Evolutionary conservation across 1,140 invertebrate genomes (phyloP), one percentile per base, ranked within the genome.

Genomic region (Diplogasteroides magnus): DNA sequence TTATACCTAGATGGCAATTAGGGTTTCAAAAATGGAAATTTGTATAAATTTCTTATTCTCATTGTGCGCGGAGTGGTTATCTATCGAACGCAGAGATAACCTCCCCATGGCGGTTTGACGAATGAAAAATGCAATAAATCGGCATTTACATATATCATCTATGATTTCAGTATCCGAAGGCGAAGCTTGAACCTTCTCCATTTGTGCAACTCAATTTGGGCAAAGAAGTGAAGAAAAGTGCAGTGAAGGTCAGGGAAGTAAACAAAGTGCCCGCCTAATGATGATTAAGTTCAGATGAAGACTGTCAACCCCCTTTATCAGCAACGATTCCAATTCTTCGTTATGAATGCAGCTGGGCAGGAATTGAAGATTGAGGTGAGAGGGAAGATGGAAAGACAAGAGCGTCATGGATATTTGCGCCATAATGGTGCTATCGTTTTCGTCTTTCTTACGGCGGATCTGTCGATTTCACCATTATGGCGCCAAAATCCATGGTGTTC

Each of bases 171-270:
- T 75, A 75, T 28, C 73, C 74, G 0, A 75, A 75, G 29, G 64
- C 81, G 25, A 78, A 78, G 56, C 55, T 82, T 15, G 81, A 82
- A 31, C 80, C 80, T 28, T 82, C 79, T 13, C 80, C 80, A n/a
- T 78, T 80, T 32, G 64, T 82, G 19, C 79, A 83, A 70, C 63
- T 82, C 23, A 76, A 69, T 15, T 37, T 82, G n/a, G 81, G 79
- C n/a, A 71, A 74, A 31, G 68, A 65, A 15, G 71, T 70, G 13
- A 81, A 82, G 65, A 58, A 74, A 64, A 82, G 79, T 27, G 74
- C 77, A 1, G 77, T 82, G 0, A 79, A 82, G 65, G 69, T 72
- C 27, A 61, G 15, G 15, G 14, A 19, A 61, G 14, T 19, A 61
- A 15, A 61, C 26, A n/a, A n/a, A n/a, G n/a, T n/a, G n/a, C n/a